Percentiles rank a stretch among this genome's conserved stretches.
Conservation (phyloP, 2,888 invertebrate species). For the Trachelus troglodyta region DNA sequence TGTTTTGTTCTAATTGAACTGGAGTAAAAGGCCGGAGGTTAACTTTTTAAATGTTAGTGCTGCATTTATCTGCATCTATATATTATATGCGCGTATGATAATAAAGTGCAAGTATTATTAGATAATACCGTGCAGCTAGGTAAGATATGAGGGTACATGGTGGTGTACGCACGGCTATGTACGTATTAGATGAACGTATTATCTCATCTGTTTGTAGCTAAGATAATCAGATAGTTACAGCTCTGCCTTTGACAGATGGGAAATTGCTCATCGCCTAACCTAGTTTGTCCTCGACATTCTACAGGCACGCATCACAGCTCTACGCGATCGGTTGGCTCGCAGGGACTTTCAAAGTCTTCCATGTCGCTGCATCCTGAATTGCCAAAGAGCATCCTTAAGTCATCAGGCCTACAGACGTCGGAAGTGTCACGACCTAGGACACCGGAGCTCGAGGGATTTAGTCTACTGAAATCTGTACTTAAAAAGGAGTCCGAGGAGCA, state of each 20-base stretch:
- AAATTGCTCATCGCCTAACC: neutral
- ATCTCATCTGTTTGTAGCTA: neutral
- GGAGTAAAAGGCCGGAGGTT: neutral
- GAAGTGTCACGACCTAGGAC: slow-evolving; percentile 23
- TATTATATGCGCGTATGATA: neutral
- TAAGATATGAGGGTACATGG: neutral
- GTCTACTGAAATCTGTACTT: slow-evolving; percentile 44
- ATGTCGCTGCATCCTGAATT: slow-evolving; percentile 21
- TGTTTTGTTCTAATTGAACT: neutral
- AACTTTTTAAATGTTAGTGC: neutral
- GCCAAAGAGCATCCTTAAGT: slow-evolving; percentile 45
- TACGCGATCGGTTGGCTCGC: neutral
- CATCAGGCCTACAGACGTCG: slow-evolving; percentile 19
- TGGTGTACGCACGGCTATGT: neutral
- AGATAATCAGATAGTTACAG: neutral
- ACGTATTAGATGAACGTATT: neutral
- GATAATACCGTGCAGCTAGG: neutral
- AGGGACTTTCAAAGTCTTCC: neutral
- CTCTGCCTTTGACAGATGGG: neutral
- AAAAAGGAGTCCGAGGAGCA: slow-evolving; percentile 42
- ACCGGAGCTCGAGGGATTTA: slow-evolving; percentile 36
- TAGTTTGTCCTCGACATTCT: slow-evolving; percentile 1
- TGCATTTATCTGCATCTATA: neutral
- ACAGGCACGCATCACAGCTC: neutral
- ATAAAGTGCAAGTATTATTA: neutral